Evolutionary conservation across 1,140 invertebrate species (phyloP).

Genomic region (Drosophila quadrilineata): DNA sequence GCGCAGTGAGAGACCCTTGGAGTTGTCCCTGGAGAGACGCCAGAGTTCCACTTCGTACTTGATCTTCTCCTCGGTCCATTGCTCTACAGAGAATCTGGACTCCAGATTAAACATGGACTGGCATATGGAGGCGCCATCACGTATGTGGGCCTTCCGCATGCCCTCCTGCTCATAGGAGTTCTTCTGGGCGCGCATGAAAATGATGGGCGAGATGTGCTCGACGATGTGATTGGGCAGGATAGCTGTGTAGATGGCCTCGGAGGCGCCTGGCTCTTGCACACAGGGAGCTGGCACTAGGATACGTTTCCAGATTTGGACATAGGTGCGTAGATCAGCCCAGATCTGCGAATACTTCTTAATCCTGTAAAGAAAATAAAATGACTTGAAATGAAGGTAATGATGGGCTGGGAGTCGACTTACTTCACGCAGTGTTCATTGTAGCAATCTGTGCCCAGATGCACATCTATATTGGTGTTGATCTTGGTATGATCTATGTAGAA

Average conservation of each 20-base stretch:
- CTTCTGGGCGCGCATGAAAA: constrained; percentile 92
- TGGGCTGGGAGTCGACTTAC: constrained; percentile 80
- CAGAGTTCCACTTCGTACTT: constrained; percentile 85
- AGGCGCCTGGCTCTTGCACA: constrained; percentile 88
- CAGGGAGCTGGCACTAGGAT: constrained; percentile 88
- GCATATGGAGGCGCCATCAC: constrained; percentile 94
- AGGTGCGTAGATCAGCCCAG: constrained; percentile 86
- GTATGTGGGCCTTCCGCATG: constrained; percentile 92
- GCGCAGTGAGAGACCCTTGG: constrained; percentile 89
- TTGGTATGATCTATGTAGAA: constrained; percentile 86
- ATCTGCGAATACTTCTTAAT: constrained; percentile 87
- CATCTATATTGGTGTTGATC: constrained; percentile 82
- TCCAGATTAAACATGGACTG: constrained; percentile 95
- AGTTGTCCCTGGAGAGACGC: constrained; percentile 86
- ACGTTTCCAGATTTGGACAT: constrained; percentile 85
- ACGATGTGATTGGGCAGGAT: constrained; percentile 84
- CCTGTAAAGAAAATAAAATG: constrained; percentile 78
- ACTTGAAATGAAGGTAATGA: neutral
- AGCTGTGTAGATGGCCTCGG: constrained; percentile 87
- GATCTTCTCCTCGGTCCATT: constrained; percentile 88
- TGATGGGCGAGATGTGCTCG: constrained; percentile 87
- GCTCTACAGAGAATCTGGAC: constrained; percentile 81
- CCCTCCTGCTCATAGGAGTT: constrained; percentile 92
- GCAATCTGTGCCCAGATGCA: constrained; percentile 84
- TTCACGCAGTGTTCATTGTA: constrained; percentile 85